A percentile compares a stretch with the other conserved stretches of the same genome.
Evolutionary conservation across 2,797 vertebrate species (phyloP).

Genomic region (Tokudaia tokunoshimensis): DNA sequence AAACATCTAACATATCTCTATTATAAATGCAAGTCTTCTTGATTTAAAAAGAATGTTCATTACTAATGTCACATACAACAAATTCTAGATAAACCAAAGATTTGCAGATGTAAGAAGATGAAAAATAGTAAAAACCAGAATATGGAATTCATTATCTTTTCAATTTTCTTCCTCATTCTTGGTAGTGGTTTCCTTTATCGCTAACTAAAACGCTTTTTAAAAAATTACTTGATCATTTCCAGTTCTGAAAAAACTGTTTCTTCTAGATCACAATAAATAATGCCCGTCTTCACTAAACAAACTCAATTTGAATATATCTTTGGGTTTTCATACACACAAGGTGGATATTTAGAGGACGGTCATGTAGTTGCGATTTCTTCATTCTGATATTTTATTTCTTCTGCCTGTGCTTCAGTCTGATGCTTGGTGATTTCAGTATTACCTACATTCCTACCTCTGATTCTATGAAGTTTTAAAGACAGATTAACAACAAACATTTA

Average conservation of each 20-base stretch:
- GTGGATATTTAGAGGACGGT: neutral
- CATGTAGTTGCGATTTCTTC: slow-evolving; percentile 2
- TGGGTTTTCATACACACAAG: neutral
- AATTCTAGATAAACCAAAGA: slow-evolving; percentile 59
- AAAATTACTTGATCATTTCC: neutral
- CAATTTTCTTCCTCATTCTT: slow-evolving; percentile 27
- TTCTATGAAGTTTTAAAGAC: slow-evolving; percentile 35
- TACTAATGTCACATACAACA: slow-evolving; percentile 38
- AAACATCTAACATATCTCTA: neutral
- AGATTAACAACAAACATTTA: slow-evolving; percentile 35
- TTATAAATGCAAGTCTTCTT: neutral
- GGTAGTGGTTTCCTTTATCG: neutral
- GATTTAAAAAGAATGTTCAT: neutral
- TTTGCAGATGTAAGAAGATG: neutral
- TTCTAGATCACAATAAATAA: neutral
- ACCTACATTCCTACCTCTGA: neutral
- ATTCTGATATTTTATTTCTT: slow-evolving; percentile 49
- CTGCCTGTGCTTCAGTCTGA: neutral
- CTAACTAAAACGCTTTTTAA: slow-evolving; percentile 29
- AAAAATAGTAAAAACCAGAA: slow-evolving; percentile 24
- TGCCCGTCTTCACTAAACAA: neutral
- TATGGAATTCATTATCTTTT: slow-evolving; percentile 37
- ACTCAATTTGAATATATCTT: neutral
- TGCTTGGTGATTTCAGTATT: slow-evolving; percentile 25
- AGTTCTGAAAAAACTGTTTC: slow-evolving; percentile 41